Evolutionary conservation across 1,140 invertebrate species (phyloP).

Genomic region (Microplitis demolitor): DNA sequence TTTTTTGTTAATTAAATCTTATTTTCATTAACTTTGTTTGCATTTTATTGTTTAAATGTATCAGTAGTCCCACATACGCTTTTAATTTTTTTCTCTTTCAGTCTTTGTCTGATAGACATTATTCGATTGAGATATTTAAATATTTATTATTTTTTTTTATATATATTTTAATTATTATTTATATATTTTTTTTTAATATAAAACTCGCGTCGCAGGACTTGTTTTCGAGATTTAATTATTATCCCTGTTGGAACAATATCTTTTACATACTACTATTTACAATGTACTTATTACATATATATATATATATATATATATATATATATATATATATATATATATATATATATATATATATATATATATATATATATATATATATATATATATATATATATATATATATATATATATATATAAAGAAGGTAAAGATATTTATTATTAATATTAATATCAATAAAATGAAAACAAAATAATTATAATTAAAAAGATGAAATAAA

Average conservation of each 20-base stretch:
- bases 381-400: too few relatives aligned
- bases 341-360: too few relatives aligned
- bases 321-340: too few relatives aligned
- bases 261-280: constrained; percentile 13
- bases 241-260: background rate
- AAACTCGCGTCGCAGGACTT: constrained; percentile 5
- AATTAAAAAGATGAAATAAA: too few relatives aligned
- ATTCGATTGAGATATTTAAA: constrained; percentile 7
- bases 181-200: background rate
- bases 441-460: background rate
- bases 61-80: background rate
- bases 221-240: background rate
- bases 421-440: background rate
- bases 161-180: background rate
- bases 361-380: too few relatives aligned
- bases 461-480: too few relatives aligned
- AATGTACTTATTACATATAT: background rate
- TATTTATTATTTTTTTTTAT: too few relatives aligned
- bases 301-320: too few relatives aligned
- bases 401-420: too few relatives aligned
- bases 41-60: background rate
- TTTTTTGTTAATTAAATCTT: background rate
- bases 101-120: constrained; percentile 6
- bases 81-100: background rate
- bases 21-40: background rate